A percentile compares a stretch with the other conserved stretches of the same genome.
phyloP scores from a whole-genome alignment of 2,797 vertebrate genomes.

The Pipistrellus pygmaeus region DNA sequence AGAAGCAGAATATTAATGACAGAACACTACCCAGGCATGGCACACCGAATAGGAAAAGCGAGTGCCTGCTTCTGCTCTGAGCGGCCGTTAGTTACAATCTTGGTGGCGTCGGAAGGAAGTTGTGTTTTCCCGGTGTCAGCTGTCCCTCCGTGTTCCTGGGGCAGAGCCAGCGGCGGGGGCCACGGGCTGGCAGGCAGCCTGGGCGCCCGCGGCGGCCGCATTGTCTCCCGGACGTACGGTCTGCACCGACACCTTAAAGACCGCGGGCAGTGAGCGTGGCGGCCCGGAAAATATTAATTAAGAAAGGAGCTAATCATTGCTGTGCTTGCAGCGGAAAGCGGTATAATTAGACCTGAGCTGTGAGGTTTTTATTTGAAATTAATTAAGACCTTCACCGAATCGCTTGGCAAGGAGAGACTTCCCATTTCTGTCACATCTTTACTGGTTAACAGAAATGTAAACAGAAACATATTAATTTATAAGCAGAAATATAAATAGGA shows the following conservation, averaged over 20 bases:
- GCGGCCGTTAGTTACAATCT: conserved; percentile 40
- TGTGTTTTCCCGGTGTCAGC: conserved; percentile 72
- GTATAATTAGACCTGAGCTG: conserved; percentile 86
- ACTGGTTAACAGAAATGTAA: conserved; percentile 65
- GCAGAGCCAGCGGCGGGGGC: conserved; percentile 78
- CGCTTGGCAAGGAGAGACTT: conserved; percentile 76
- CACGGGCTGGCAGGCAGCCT: conserved; percentile 83
- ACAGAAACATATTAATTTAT: not conserved
- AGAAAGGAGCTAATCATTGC: conserved; percentile 86
- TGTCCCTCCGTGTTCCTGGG: conserved; percentile 67
- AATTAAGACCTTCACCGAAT: conserved; percentile 80
- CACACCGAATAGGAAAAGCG: conserved; percentile 4
- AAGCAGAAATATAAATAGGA: no score
- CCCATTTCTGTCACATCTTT: conserved; percentile 71
- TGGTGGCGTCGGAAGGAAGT: conserved; percentile 24
- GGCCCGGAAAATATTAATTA: conserved; percentile 86
- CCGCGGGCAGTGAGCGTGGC: conserved; percentile 83
- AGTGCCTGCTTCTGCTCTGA: not conserved
- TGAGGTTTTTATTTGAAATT: conserved; percentile 85
- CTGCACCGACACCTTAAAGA: conserved; percentile 85
- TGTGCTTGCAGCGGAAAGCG: conserved; percentile 73
- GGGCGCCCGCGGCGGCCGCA: conserved; percentile 77
- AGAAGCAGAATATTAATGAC: not conserved
- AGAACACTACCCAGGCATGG: not conserved
- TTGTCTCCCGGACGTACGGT: conserved; percentile 81